Percentiles rank a stretch among this genome's conserved stretches.
These are phyloP conservation scores for Disparrhopalites patrizii DNA, from an alignment of 2,888 invertebrate genomes.

Conservation along the genomic window DNA sequence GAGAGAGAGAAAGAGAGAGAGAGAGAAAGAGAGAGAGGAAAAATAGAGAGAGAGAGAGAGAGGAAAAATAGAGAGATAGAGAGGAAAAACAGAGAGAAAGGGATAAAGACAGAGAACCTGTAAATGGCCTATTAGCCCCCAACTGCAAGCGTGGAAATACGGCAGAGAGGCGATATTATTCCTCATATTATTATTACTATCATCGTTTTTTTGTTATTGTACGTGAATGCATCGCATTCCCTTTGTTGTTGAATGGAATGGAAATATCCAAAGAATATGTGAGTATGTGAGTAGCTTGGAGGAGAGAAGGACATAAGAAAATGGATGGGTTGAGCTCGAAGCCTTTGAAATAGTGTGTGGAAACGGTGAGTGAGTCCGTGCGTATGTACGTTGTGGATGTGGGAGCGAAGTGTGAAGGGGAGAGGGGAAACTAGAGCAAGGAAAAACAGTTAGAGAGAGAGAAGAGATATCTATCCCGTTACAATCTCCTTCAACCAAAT, in stretches of 20 bases:
- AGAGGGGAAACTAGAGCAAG: conserved; percentile 21
- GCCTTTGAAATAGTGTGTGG: too few species aligned
- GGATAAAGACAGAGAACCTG: neutral
- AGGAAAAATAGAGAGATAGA: neutral
- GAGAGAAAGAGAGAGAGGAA: neutral
- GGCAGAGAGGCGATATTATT: neutral
- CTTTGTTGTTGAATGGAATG: too few species aligned
- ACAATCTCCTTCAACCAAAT: conserved; percentile 6
- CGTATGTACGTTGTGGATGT: neutral
- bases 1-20: neutral
- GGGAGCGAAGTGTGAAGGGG: neutral
- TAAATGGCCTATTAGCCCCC: too few species aligned
- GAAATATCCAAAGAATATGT: too few species aligned
- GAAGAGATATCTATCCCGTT: conserved; percentile 14
- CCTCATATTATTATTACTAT: too few species aligned
- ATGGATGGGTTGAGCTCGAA: too few species aligned
- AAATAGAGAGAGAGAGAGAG: neutral
- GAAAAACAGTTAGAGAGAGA: conserved; percentile 27
- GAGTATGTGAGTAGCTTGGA: too few species aligned
- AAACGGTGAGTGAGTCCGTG: neutral
- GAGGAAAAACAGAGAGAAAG: neutral
- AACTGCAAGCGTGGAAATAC: neutral
- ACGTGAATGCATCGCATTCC: too few species aligned
- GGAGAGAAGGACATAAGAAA: too few species aligned
- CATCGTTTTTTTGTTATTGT: too few species aligned